A percentile compares a stretch with the other conserved stretches of the same genome.
Evolutionary conservation across 2,888 invertebrate genomes (phyloP).

Genomic region (Hydropsyche betteni): DNA sequence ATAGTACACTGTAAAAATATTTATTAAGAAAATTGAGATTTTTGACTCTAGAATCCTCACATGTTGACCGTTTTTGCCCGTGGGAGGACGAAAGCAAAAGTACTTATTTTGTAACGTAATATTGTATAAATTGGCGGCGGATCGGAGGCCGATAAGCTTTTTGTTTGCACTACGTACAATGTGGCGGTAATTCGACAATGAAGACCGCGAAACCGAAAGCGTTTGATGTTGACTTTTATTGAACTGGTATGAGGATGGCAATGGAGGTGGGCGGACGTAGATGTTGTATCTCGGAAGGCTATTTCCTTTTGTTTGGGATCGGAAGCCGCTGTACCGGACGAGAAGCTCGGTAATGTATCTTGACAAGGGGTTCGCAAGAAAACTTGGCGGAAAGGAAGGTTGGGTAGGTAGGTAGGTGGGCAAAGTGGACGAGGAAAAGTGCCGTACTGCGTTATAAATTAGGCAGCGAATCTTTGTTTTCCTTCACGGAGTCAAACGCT

Average conservation of each 20-base stretch:
- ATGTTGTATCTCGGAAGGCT: slow-evolving; percentile 43
- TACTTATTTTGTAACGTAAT: no score
- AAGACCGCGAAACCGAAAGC: slow-evolving; percentile 26
- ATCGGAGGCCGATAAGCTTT: background rate
- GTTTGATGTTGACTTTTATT: slow-evolving; percentile 31
- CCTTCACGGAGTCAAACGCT: slow-evolving; percentile 24
- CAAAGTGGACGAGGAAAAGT: background rate
- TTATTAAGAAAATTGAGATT: no score
- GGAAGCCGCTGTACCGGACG: slow-evolving; percentile 42
- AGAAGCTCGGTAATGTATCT: slow-evolving; percentile 40
- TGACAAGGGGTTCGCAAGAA: slow-evolving; percentile 39
- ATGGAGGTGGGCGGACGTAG: slow-evolving; percentile 10
- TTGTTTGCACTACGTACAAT: slow-evolving; percentile 3
- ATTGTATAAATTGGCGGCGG: no score
- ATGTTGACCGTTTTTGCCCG: no score
- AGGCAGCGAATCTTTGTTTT: slow-evolving; percentile 38
- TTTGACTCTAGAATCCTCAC: no score
- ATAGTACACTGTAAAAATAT: no score
- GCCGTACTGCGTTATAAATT: slow-evolving; percentile 35
- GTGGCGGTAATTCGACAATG: slow-evolving; percentile 29
- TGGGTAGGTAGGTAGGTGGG: slow-evolving; percentile 10
- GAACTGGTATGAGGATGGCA: background rate
- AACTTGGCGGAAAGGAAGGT: slow-evolving; percentile 10
- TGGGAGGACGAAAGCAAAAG: no score
- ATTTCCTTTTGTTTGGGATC: slow-evolving; percentile 49